These are phyloP conservation scores for Crotophaga sulcirostris DNA, from an alignment of 2,113 vertebrate species.

Conservation along the genomic window DNA sequence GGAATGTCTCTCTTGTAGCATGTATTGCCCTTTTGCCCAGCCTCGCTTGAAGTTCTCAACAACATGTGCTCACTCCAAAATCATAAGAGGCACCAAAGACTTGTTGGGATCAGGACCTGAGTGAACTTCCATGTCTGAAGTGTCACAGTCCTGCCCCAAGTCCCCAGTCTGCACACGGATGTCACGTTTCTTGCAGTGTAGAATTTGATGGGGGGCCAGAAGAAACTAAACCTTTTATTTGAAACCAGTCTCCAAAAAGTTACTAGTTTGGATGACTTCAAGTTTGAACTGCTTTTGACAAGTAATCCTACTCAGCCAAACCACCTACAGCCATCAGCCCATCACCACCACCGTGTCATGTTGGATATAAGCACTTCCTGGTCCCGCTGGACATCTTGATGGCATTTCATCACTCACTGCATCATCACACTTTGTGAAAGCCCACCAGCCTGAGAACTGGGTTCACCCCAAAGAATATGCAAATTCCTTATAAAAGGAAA, in stretches of 20 bases:
- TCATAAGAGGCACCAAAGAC: background rate
- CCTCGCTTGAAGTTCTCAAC: accelerated
- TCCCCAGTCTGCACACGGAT: background rate
- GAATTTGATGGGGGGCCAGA: background rate
- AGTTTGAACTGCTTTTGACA: background rate
- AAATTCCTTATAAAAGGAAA: background rate
- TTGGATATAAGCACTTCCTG: background rate
- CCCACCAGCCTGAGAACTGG: background rate
- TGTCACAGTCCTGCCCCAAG: background rate
- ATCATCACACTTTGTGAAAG: background rate
- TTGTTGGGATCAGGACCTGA: background rate
- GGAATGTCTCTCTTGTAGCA: background rate
- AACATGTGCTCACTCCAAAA: accelerated
- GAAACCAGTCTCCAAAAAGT: background rate
- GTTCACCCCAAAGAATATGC: background rate
- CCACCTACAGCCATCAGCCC: background rate
- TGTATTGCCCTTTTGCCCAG: accelerated
- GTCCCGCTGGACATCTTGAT: background rate
- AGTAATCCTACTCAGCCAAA: background rate
- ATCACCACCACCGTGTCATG: accelerated
- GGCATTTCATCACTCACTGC: background rate
- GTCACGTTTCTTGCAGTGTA: background rate
- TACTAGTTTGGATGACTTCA: background rate
- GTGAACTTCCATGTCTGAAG: background rate
- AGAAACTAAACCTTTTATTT: background rate